A percentile compares a stretch with the other conserved stretches of the same genome.
phyloP scores from a whole-genome alignment of 2,888 invertebrate species.

The Drosophila colorata region DNA sequence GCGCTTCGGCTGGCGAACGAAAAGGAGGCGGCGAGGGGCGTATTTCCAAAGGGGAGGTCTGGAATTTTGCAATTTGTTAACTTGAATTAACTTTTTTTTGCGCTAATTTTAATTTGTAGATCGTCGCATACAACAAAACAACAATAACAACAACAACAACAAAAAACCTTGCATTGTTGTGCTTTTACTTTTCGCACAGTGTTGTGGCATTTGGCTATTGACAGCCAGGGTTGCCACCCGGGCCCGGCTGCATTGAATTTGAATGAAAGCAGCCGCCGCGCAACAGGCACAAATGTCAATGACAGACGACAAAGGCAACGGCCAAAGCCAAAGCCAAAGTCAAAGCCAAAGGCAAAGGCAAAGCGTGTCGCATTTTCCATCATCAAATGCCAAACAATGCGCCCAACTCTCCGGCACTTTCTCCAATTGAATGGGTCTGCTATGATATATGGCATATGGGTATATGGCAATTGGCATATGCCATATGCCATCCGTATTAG shows the following conservation, averaged over 20 bases:
- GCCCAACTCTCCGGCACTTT: conserved; percentile 49
- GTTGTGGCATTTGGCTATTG: neutral
- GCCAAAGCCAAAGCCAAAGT: conserved; percentile 5
- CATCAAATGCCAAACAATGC: conserved; percentile 57
- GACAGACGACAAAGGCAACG: conserved; percentile 40
- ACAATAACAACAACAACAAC: conserved; percentile 38
- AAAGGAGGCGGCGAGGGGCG: neutral
- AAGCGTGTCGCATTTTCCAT: conserved; percentile 73
- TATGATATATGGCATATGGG: conserved; percentile 28
- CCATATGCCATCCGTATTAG: conserved; percentile 1
- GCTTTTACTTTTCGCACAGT: conserved; percentile 59
- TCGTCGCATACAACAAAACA: too few species aligned
- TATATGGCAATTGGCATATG: conserved; percentile 21
- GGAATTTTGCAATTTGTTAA: conserved; percentile 27
- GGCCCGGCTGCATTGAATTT: conserved; percentile 57
- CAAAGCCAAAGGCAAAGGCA: conserved; percentile 15
- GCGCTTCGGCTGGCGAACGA: neutral
- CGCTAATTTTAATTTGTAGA: conserved; percentile 56
- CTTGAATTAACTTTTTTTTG: conserved; percentile 10
- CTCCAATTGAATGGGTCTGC: conserved; percentile 54
- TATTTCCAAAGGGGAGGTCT: conserved; percentile 1
- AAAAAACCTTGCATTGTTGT: conserved; percentile 42
- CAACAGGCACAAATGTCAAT: conserved; percentile 56
- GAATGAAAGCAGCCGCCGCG: conserved; percentile 62
- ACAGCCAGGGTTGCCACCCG: conserved; percentile 43